A percentile compares a stretch with the other conserved stretches of the same genome.
These are phyloP conservation scores for Drosophila arawakana DNA, from an alignment of 1,140 invertebrate genomes.

Conservation along the genomic window DNA sequence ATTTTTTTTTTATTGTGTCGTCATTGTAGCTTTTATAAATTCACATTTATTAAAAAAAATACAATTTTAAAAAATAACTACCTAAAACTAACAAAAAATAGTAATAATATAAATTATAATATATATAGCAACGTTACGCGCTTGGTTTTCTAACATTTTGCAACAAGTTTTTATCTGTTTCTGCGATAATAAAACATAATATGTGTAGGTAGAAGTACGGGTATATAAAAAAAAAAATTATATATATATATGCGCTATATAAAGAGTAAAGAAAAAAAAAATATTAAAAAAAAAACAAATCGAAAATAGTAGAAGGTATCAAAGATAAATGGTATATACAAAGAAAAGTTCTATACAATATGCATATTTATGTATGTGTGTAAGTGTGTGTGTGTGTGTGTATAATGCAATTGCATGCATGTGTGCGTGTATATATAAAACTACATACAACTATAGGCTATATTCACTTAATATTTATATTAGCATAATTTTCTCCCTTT, in stretches of 20 bases:
- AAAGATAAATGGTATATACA: slow-evolving; percentile 68
- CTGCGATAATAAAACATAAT: slow-evolving; percentile 75
- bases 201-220: slow-evolving; percentile 42
- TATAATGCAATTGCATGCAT: slow-evolving; percentile 16
- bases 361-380: slow-evolving; percentile 26
- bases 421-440: slow-evolving; percentile 45
- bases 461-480: slow-evolving; percentile 59
- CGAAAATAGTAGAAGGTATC: slow-evolving; percentile 28
- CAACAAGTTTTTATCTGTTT: slow-evolving; percentile 55
- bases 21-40: slow-evolving; percentile 68
- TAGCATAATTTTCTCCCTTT: slow-evolving; percentile 12
- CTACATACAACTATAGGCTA: slow-evolving; percentile 66
- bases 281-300: slow-evolving; percentile 49
- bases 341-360: slow-evolving; percentile 56
- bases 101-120: slow-evolving; percentile 71
- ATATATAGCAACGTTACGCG: slow-evolving; percentile 80
- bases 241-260: slow-evolving; percentile 32
- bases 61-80: slow-evolving; percentile 83
- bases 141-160: slow-evolving; percentile 61
- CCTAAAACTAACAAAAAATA: slow-evolving; percentile 81
- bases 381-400: slow-evolving; percentile 4
- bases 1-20: slow-evolving; percentile 68
- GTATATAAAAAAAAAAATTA: slow-evolving; percentile 31
- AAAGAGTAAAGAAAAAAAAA: slow-evolving; percentile 6
- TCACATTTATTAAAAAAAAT: slow-evolving; percentile 75